phyloP scores from a whole-genome alignment of 2,888 invertebrate species.

The Noctua fimbriata region DNA sequence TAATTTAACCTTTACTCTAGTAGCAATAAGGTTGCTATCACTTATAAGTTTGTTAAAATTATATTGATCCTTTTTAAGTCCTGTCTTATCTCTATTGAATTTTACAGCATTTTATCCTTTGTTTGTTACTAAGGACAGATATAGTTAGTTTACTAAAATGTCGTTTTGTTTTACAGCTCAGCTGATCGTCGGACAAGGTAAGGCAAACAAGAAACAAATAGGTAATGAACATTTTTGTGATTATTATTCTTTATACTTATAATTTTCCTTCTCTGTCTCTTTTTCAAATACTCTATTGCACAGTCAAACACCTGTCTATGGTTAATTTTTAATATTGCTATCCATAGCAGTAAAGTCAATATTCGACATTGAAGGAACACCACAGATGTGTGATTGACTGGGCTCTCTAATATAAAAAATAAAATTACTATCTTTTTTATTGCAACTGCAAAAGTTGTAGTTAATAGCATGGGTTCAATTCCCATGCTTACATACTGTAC shows the following conservation, averaged over 20 bases:
- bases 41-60: neutral
- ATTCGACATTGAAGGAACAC: neutral
- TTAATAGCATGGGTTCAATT: slow-evolving; percentile 15
- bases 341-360: neutral
- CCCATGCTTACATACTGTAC: neutral
- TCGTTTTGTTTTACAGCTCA: slow-evolving; percentile 92
- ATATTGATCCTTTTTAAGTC: neutral
- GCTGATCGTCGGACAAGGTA: slow-evolving; percentile 97
- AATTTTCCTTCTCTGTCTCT: slow-evolving; percentile 31
- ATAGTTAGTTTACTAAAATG: slow-evolving; percentile 60
- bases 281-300: neutral
- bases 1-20: neutral
- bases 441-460: neutral
- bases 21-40: neutral
- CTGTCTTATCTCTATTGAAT: too few relatives aligned
- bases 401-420: neutral
- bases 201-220: slow-evolving; percentile 81
- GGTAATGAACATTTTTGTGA: slow-evolving; percentile 71
- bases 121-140: slow-evolving; percentile 9
- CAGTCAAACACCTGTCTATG: neutral
- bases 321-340: neutral
- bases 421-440: neutral
- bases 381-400: neutral
- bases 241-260: slow-evolving; percentile 52
- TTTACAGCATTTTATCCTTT: neutral